Conservation (phyloP, 2,888 invertebrate genomes). For the Acleris literana region DNA sequence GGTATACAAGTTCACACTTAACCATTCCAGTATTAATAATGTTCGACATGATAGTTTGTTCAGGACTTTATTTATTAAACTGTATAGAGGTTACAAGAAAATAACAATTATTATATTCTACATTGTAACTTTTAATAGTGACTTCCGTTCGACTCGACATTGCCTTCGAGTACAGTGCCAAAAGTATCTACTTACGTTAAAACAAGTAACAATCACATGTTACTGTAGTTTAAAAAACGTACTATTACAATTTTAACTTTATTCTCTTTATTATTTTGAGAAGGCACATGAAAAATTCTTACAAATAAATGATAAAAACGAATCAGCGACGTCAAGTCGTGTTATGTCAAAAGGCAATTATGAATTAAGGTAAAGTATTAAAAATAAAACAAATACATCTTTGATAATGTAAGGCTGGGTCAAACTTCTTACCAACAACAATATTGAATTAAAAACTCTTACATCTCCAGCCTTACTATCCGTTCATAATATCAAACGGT, state of each 20-base stretch:
- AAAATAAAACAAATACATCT: constrained; percentile 19
- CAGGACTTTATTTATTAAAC: no score
- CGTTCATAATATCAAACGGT: constrained; percentile 5
- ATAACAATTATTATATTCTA: no score
- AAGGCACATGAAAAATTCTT: constrained; percentile 83
- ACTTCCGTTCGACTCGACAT: no score
- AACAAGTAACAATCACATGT: constrained; percentile 72
- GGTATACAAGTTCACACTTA: no score
- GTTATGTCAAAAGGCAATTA: constrained; percentile 24
- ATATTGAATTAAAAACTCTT: constrained; percentile 5
- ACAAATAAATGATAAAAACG: constrained; percentile 69
- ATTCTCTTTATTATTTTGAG: constrained; percentile 72
- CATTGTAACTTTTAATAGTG: neutral
- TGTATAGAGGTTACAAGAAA: no score
- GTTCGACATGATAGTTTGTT: no score
- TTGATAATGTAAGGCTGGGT: constrained; percentile 26
- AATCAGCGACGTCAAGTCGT: constrained; percentile 40
- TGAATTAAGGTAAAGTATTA: constrained; percentile 10
- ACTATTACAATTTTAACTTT: constrained; percentile 64
- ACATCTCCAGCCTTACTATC: constrained; percentile 19
- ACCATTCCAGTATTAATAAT: no score
- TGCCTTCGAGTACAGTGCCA: constrained; percentile 59
- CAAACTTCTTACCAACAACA: constrained; percentile 10
- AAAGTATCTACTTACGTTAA: constrained; percentile 69
- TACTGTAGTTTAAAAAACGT: constrained; percentile 68